Base-by-base conservation (phyloP, 2,888 invertebrate species). In the Octonoba sinensis region DNA sequence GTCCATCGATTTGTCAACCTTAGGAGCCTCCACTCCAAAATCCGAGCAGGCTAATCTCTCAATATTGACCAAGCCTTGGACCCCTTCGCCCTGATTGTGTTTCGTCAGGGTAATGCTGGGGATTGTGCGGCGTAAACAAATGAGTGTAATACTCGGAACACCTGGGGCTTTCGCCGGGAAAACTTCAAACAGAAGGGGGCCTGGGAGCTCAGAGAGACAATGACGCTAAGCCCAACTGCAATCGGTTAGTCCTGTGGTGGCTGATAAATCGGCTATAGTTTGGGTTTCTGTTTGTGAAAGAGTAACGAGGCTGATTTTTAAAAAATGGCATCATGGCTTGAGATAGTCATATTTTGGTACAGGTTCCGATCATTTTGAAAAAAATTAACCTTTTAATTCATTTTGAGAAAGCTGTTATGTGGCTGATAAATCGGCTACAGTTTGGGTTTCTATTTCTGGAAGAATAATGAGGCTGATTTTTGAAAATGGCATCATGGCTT, bases 1-100 rank as follows among this genome's bases (percentile, higher is more conserved):
- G 24, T 73, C 36, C 79, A 59, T 73, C 73, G 79, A 81, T 81
- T 81, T 81, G 79, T 73, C 79, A 81, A 64, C 62, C 62, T 36
- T 36, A 36, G 36, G 36, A 36, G 36, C 6, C 36, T 36, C 36
- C 36, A 6, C 51, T 15, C 44, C 70, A 47, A 60, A 65, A 72
- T 36, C 62, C 62, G 36, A 36, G 36, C 65, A 56, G 67, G 56
- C 79, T 81, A 81, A 81, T 81, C 73, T 73, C 69, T 81, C 79
- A 73, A 81, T 81, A 81, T 81, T 81, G 79, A 81, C 79, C 57
- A 73, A 73, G 79, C 46, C 62, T 44, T 1, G 27, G 60, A n/a
- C 46, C 51, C 75, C 47, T 54, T 16, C 18, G 44, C 27, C 59
- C 60, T 76, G 76, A 76, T 76, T 76, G 76, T 60, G 62, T 69